These are phyloP conservation scores for Lampris megalopsis DNA, from an alignment of 2,113 vertebrate genomes.

Conservation along the genomic window DNA sequence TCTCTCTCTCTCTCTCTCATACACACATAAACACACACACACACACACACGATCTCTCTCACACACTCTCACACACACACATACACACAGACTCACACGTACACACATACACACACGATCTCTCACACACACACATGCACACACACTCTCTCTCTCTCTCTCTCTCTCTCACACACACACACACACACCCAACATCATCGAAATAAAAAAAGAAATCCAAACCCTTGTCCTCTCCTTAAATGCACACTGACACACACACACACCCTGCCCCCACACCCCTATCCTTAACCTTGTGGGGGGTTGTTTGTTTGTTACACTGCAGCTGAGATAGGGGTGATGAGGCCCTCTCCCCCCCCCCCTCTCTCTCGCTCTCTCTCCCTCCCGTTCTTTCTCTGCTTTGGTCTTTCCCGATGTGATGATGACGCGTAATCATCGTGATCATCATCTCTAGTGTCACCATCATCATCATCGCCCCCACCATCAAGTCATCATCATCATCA, in stretches of 20 bases:
- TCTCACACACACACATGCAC: too few relatives aligned
- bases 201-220: too few relatives aligned
- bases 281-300: background rate
- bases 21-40: too few relatives aligned
- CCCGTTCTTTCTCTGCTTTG: background rate
- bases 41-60: too few relatives aligned
- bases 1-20: too few relatives aligned
- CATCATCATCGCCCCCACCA: background rate
- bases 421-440: background rate
- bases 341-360: background rate
- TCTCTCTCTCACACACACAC: too few relatives aligned
- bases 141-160: too few relatives aligned
- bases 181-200: too few relatives aligned
- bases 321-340: background rate
- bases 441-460: background rate
- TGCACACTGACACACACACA: background rate
- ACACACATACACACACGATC: too few relatives aligned
- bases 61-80: slow-evolving; percentile 4
- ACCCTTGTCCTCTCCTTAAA: background rate
- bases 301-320: background rate
- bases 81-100: background rate
- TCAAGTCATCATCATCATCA: too few relatives aligned
- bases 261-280: background rate
- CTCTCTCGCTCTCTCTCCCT: background rate
- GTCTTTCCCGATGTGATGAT: background rate